Percentiles rank a stretch among this genome's conserved stretches.
Evolutionary conservation across 2,113 vertebrate species (phyloP).

Genomic region (Siniperca knerii): DNA sequence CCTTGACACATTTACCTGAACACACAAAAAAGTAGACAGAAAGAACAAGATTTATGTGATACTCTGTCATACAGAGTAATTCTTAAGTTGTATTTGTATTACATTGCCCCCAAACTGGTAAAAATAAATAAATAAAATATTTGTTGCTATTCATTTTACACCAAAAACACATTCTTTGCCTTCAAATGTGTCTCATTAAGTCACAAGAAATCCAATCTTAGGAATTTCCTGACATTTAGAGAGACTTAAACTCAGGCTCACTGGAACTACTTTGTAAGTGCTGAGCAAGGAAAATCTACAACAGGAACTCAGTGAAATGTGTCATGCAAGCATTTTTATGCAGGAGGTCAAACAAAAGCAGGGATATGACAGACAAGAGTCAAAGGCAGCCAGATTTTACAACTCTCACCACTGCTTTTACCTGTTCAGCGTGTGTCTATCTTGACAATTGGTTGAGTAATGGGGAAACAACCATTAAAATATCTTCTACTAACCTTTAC

Average conservation of each 20-base stretch:
- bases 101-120: background rate
- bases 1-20: constrained; percentile 81
- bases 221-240: constrained; percentile 24
- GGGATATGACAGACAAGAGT: background rate
- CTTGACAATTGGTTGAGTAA: background rate
- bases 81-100: background rate
- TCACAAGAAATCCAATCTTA: background rate
- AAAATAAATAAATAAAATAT: background rate
- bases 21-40: background rate
- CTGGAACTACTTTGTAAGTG: background rate
- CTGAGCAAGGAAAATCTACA: background rate
- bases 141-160: background rate
- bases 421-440: background rate
- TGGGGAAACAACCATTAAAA: background rate
- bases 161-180: background rate
- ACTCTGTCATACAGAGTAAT: background rate
- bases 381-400: background rate
- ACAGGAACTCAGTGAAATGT: background rate
- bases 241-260: background rate
- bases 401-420: background rate
- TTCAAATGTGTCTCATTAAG: background rate
- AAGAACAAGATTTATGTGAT: background rate
- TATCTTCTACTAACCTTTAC: background rate
- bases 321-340: background rate
- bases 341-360: background rate